A percentile compares a stretch with the other conserved stretches of the same genome.
These are phyloP conservation scores for Phragmatobia fuliginosa DNA, from an alignment of 2,888 invertebrate genomes.

Conservation along the genomic window DNA sequence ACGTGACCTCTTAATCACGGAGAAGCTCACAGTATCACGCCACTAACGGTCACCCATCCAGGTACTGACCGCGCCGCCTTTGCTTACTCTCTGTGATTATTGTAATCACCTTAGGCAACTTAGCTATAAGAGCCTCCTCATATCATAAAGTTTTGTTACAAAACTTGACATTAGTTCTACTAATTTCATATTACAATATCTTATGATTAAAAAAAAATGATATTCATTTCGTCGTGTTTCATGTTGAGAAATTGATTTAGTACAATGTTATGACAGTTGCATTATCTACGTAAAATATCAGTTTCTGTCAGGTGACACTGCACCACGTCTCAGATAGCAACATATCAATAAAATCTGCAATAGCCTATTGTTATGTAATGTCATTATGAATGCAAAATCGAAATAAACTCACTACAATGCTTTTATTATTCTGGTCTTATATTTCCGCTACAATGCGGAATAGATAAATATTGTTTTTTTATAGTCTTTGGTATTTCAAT, in stretches of 20 bases:
- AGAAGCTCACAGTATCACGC: no score
- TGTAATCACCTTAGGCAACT: no score
- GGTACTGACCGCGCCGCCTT: no score
- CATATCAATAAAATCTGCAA: slow-evolving; percentile 11
- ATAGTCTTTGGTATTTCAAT: neutral
- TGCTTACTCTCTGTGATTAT: no score
- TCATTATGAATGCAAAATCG: neutral
- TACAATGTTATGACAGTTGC: neutral
- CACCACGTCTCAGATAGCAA: slow-evolving; percentile 8
- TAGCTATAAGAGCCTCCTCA: no score
- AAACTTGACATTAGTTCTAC: neutral
- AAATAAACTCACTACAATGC: neutral
- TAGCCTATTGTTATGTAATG: neutral
- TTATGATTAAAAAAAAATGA: neutral
- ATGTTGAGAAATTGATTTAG: neutral
- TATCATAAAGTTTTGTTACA: neutral
- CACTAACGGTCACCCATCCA: no score
- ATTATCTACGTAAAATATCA: slow-evolving; percentile 7
- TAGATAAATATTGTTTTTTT: neutral
- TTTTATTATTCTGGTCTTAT: neutral
- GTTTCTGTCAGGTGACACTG: slow-evolving; percentile 7
- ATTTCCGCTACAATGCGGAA: neutral
- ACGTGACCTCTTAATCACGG: no score
- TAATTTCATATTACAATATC: neutral
- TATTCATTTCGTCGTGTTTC: no score